Base-by-base conservation (phyloP, 2,888 invertebrate species). In the Melangyna quadrimaculata region DNA sequence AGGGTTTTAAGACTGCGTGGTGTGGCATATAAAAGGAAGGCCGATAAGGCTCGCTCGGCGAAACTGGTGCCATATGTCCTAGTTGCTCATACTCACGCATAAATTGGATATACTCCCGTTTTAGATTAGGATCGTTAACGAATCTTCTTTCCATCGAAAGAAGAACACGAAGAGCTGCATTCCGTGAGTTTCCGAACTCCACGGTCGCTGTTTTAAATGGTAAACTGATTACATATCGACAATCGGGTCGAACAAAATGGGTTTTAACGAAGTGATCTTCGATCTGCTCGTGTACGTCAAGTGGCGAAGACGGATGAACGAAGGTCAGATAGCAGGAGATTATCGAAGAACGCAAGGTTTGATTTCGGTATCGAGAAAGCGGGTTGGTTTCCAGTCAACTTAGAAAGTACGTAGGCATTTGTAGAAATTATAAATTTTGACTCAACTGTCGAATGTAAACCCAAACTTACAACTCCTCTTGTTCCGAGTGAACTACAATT, bases 241-340 rank as follows among this genome's bases (percentile, higher is more conserved):
- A 24, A 51, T 51, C 24, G 27, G 51, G 7, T 7, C 51, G 24
- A 24, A 63, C 29, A 19, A n/a, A 63, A 17, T 43, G 45, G 24
- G 45, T 43, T 17, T 27, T 45, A n/a, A 5, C 12, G 29, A 63
- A 63, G 27, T 43, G 43, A 17, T 35, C 29, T 43, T 55, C 70
- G 7, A 69, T 53, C 17, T 32, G 7, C 17, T 40, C 29, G 14
- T 55, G 19, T 3, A 45, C 45, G n/a, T n/a, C n/a, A 8, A 1
- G 6, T 32, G 22, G 40, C 61, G 9, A n/a, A 1, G 7, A n/a
- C n/a, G n/a, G 22, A 12, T n/a, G 48, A 48, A 3, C 5, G 48
- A 3, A 19, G 22, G 29, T 82, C 82, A 12, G 77, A 77, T 14
- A 72, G 37, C 1, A 10, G 6, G 2, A 82, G 22, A 22, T 72